Evolutionary conservation across 2,797 vertebrate species (phyloP), one percentile per base, ranked within the genome.

Genomic region (Semaprochilodus insignis): DNA sequence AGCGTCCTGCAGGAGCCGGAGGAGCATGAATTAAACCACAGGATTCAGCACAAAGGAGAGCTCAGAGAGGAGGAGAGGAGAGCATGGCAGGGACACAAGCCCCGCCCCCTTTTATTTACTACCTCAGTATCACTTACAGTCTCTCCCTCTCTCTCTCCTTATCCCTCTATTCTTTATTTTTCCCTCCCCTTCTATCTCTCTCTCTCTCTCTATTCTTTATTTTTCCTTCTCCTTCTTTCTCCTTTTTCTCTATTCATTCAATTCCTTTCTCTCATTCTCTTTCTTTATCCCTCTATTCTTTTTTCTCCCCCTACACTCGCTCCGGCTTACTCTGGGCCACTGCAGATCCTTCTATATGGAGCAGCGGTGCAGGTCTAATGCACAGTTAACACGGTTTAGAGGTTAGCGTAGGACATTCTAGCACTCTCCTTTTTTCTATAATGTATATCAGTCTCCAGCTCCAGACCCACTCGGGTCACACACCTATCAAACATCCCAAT

Each of bases 221-320:
- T 8, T 40, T 40, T 40, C 8, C 5, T 40, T 8, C 40, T 40
- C 40, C 40, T 40, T 40, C 8, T 3, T 40, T 8, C 2, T 40
- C 0, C 40, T 0, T 40, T 40, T 40, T 8, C 40, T 40, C 8
- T 40, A 31, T 31, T 40, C 40, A 6, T 40, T 8, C 40, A 40
- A 6, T 40, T 8, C 15, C 63, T 55, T 27, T 34, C 63, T 57
- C 31, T 55, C 44, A 63, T 27, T 48, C 25, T 70, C 19, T 62
- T 63, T 59, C 40, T 63, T 44, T 44, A 17, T 40, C 60, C 48
- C 34, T 63, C 48, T 44, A 25, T 6, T 3, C 19, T 4, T 80
- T 31, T 59, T 63, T 74, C 62, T 85, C 60, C n/a, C 23, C 13
- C 65, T 36, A 52, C 27, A 73, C n/a, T n/a, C n/a, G 23, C 19